A percentile compares a stretch with the other conserved stretches of the same genome.
phyloP scores from a whole-genome alignment of 2,888 invertebrate genomes.

The Lucinisca nassula region DNA sequence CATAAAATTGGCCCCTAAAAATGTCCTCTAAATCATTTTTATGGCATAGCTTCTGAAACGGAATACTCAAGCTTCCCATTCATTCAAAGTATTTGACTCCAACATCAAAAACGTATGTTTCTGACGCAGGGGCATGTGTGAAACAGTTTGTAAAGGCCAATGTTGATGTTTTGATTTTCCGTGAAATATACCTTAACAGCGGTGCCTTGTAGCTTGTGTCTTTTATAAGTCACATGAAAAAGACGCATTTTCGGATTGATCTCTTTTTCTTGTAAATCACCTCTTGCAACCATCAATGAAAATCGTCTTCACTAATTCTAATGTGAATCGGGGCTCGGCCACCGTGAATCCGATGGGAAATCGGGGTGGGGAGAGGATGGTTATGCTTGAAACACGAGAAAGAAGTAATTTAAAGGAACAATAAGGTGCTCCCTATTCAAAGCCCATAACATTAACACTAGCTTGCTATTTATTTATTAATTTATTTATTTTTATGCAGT shows the following conservation, averaged over 20 bases:
- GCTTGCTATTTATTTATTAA: no score
- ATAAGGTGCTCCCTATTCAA: no score
- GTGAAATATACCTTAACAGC: not conserved
- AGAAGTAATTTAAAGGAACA: no score
- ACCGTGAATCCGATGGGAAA: no score
- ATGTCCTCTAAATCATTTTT: conserved; percentile 61
- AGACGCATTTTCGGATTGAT: not conserved
- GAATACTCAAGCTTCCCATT: not conserved
- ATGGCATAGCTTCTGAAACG: conserved; percentile 22
- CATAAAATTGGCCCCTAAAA: conserved; percentile 20
- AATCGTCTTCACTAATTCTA: no score
- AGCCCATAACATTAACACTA: no score
- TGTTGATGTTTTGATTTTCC: not conserved
- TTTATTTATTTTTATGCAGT: no score
- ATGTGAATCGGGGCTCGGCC: no score
- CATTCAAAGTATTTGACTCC: not conserved
- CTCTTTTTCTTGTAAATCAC: conserved; percentile 2
- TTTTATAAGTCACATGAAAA: not conserved
- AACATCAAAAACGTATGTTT: conserved; percentile 49
- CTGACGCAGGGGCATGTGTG: not conserved
- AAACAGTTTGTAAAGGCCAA: not conserved
- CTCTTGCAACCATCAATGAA: no score
- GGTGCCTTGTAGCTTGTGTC: not conserved
- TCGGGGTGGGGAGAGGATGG: no score
- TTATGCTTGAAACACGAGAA: no score